Evolutionary conservation across 2,797 vertebrate species (phyloP), one percentile per base, ranked within the genome.

Genomic region (Pygocentrus nattereri): DNA sequence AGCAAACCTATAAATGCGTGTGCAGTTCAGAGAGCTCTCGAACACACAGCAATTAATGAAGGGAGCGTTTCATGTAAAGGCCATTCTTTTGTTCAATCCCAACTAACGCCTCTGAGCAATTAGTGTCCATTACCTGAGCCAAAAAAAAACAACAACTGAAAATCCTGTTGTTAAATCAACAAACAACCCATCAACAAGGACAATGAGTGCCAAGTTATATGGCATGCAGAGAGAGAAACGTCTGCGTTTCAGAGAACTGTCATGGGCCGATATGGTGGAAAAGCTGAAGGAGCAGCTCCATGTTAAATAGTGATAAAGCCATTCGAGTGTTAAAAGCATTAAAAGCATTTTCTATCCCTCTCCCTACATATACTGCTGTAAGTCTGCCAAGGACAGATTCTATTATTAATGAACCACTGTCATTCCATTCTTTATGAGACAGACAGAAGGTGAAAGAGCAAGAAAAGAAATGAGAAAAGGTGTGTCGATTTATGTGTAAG

Each of bases 81-180:
- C 41, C 31, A 19, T 62, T 3, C 72, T 47, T 47, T 69, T 74
- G 59, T 74, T 67, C 70, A 30, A 56, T 62, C 71, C 34, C 25
- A 75, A 31, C 61, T 58, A 49, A 49, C 79, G 74, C 62, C 52
- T 50, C 71, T 8, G 27, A 75, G 38, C 62, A 59, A 49, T 81
- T 81, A 81, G 62, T 75, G 62, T 81, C 72, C 72, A 75, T 81
- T 75, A 81, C 72, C 5, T 52, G 23, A 81, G n/a, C 19, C 6
- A 21, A 19, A 68, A 65, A 65, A 54, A 70, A 23, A 27, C 6
- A 15, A 54, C 56, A 62, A 19, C 34, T n/a, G n/a, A 38, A 81
- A 81, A 75, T 74, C 41, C 34, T 75, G 74, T 81, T 72, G 34
- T 27, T 50, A 81, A 56, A 75, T 61, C 41, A 75, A 75, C 61